Evolutionary conservation across 1,140 invertebrate genomes (phyloP).

Genomic region (Drosophila trapezifrons): DNA sequence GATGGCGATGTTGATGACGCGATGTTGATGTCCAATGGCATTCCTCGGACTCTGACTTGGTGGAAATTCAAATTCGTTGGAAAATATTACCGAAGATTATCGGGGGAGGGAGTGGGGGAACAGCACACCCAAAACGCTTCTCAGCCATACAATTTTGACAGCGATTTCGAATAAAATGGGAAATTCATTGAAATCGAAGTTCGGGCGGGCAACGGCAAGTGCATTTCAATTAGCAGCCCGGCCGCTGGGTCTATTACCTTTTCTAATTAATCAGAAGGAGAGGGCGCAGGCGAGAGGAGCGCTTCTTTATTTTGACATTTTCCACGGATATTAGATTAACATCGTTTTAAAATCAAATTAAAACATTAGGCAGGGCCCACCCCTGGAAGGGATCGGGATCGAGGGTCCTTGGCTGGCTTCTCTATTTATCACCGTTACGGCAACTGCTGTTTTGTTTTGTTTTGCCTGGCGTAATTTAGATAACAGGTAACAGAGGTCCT

Average conservation of each 20-base stretch:
- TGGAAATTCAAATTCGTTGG: constrained; percentile 68
- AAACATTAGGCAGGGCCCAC: constrained; percentile 78
- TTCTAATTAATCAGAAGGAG: constrained; percentile 68
- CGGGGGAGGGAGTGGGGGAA: constrained; percentile 5
- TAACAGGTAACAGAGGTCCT: constrained; percentile 74
- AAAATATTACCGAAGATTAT: constrained; percentile 80
- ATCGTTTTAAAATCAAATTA: constrained; percentile 84
- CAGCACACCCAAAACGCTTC: constrained; percentile 51
- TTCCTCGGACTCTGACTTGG: constrained; percentile 39
- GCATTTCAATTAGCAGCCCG: constrained; percentile 75
- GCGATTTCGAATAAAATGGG: constrained; percentile 77
- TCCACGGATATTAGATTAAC: constrained; percentile 84
- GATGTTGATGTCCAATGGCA: constrained; percentile 47
- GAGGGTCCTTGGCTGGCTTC: constrained; percentile 33
- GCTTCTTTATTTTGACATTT: constrained; percentile 83
- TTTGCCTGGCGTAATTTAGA: constrained; percentile 82
- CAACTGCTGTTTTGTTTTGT: constrained; percentile 80
- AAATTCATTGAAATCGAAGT: constrained; percentile 81
- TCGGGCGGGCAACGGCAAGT: constrained; percentile 62
- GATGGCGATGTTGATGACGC: constrained; percentile 30
- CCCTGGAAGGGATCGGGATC: constrained; percentile 30
- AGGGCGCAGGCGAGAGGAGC: constrained; percentile 13
- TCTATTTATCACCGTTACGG: constrained; percentile 59
- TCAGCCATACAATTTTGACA: constrained; percentile 75
- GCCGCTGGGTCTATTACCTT: constrained; percentile 45